Percentiles rank a stretch among this genome's conserved stretches.
phyloP scores from a whole-genome alignment of 2,113 vertebrate species.

The Gymnocephalus cernua region DNA sequence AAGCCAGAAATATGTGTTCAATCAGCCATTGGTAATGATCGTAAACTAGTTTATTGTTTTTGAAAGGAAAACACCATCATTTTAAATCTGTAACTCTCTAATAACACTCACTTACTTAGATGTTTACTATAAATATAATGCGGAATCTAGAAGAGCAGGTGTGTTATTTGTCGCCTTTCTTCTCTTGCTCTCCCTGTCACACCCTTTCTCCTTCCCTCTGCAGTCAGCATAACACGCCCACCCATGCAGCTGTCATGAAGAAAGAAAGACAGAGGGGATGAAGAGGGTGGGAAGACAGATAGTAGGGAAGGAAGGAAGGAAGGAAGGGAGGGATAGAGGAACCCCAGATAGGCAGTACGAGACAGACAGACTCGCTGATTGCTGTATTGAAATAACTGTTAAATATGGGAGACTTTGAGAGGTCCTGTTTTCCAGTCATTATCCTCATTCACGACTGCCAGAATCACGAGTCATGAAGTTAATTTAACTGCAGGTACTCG shows the following conservation, averaged over 20 bases:
- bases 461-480: background rate
- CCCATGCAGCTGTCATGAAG: conserved; percentile 60
- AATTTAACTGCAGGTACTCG: background rate
- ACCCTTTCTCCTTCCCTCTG: conserved; percentile 51
- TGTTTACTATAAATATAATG: background rate
- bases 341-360: conserved; percentile 31
- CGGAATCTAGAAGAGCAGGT: background rate
- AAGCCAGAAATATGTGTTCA: background rate
- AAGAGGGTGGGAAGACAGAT: background rate
- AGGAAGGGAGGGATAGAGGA: conserved; percentile 14
- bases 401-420: conserved; percentile 10
- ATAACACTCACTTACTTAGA: background rate
- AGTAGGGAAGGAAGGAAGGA: background rate
- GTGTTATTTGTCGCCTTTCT: conserved; percentile 9
- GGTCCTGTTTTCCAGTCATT: conserved; percentile 10
- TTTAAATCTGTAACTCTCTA: background rate
- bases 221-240: conserved; percentile 50
- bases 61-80: background rate
- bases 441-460: conserved; percentile 17
- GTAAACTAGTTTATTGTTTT: background rate
- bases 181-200: conserved; percentile 37
- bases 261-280: conserved; percentile 7
- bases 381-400: conserved; percentile 44
- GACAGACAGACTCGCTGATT: conserved; percentile 35
- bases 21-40: background rate